These are phyloP conservation scores for Drosophila arizonae DNA, from an alignment of 1,140 invertebrate genomes.

Conservation along the genomic window DNA sequence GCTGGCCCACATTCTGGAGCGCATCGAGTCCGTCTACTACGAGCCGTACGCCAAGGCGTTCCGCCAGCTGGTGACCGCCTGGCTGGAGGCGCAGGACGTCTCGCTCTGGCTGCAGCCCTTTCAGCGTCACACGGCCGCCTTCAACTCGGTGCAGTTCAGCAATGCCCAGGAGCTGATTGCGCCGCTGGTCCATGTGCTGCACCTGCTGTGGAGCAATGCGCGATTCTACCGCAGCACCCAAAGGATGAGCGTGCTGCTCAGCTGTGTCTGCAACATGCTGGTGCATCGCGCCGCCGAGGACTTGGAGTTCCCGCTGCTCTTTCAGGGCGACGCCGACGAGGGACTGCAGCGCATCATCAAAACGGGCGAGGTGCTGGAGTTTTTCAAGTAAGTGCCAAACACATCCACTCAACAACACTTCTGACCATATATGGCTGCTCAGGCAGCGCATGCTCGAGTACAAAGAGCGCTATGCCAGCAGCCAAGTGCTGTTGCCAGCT, in stretches of 20 bases:
- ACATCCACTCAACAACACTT: background rate
- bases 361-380: constrained; percentile 66
- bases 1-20: constrained; percentile 90
- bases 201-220: constrained; percentile 93
- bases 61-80: constrained; percentile 87
- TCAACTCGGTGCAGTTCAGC: constrained; percentile 87
- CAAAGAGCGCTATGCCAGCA: constrained; percentile 82
- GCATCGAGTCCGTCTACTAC: constrained; percentile 89
- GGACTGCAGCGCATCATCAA: constrained; percentile 74
- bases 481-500: constrained; percentile 82
- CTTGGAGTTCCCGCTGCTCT: constrained; percentile 85
- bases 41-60: constrained; percentile 88
- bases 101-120: constrained; percentile 87
- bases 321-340: constrained; percentile 86
- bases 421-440: background rate
- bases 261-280: constrained; percentile 89
- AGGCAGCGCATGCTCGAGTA: constrained; percentile 65
- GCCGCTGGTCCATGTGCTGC: constrained; percentile 89
- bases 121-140: constrained; percentile 85
- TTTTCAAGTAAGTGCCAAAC: constrained; percentile 58
- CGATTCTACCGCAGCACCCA: constrained; percentile 91
- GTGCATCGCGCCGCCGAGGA: constrained; percentile 85
- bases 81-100: constrained; percentile 87
- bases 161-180: constrained; percentile 86
- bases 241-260: constrained; percentile 88